Percentiles rank a stretch among this genome's conserved stretches.
These are phyloP conservation scores for Denticeps clupeoides DNA, from an alignment of 2,797 vertebrate genomes.

Conservation along the genomic window DNA sequence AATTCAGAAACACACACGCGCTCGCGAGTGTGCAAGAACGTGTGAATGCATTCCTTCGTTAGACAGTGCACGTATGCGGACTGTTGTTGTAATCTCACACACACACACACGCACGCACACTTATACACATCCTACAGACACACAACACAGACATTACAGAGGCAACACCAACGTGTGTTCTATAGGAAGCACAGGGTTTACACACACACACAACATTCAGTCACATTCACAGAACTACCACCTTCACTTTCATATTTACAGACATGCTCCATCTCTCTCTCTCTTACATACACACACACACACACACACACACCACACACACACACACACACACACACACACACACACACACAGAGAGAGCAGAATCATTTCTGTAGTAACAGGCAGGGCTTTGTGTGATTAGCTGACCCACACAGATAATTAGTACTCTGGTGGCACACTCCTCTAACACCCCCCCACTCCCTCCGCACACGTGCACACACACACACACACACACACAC, in stretches of 20 bases:
- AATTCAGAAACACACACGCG: too few species aligned
- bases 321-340: not conserved
- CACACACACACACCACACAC: constrained; percentile 4
- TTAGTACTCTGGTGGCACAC: constrained; percentile 37
- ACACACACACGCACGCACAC: too few species aligned
- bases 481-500: not conserved
- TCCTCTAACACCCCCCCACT: constrained; percentile 11
- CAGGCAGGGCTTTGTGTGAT: constrained; percentile 34
- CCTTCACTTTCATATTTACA: not conserved
- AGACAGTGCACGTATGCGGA: too few species aligned
- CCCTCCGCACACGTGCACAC: not conserved
- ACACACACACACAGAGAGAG: constrained; percentile 2
- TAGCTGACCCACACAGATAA: constrained; percentile 29
- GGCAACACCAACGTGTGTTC: too few species aligned
- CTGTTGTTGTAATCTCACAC: too few species aligned
- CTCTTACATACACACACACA: not conserved
- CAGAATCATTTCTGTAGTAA: constrained; percentile 13
- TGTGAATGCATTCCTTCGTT: too few species aligned
- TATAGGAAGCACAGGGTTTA: too few species aligned
- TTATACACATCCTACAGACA: too few species aligned
- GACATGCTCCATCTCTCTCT: not conserved
- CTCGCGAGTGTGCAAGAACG: too few species aligned
- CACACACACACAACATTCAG: not conserved
- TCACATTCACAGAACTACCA: not conserved
- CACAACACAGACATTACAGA: too few species aligned